Conservation (phyloP, 1,140 invertebrate species). For the Bombus fervidus region DNA sequence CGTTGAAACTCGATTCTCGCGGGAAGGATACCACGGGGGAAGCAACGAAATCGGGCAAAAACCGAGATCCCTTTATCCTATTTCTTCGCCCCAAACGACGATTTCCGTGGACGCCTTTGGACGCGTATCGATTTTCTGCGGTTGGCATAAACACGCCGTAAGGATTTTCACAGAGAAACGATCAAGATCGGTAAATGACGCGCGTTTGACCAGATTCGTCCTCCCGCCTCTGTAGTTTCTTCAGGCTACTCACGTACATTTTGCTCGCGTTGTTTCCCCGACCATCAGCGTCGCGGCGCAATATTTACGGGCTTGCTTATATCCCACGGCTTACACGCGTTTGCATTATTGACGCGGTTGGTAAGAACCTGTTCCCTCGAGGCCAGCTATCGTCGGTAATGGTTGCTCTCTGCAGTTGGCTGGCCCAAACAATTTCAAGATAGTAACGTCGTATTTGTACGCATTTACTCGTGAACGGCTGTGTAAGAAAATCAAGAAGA, state of each 20-base stretch:
- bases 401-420: conserved; percentile 35
- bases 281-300: conserved; percentile 38
- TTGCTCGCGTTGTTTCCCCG: background rate
- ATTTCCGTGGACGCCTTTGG: background rate
- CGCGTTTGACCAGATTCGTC: too few species aligned
- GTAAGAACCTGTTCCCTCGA: conserved; percentile 48
- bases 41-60: background rate
- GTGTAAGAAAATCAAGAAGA: conserved; percentile 57
- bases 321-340: conserved; percentile 41
- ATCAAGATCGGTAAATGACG: background rate
- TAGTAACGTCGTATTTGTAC: conserved; percentile 27
- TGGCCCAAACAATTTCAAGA: conserved; percentile 52
- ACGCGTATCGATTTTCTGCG: background rate
- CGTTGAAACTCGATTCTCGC: background rate
- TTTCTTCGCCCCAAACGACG: background rate
- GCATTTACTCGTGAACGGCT: conserved; percentile 16
- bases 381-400: conserved; percentile 43
- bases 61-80: background rate
- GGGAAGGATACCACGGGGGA: background rate
- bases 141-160: background rate
- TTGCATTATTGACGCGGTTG: conserved; percentile 62
- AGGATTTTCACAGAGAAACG: background rate
- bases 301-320: conserved; percentile 56
- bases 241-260: background rate
- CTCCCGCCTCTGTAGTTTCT: too few species aligned